These are phyloP conservation scores for Oscheius sp. DNA, from an alignment of 1,140 invertebrate species.

Conservation along the genomic window DNA sequence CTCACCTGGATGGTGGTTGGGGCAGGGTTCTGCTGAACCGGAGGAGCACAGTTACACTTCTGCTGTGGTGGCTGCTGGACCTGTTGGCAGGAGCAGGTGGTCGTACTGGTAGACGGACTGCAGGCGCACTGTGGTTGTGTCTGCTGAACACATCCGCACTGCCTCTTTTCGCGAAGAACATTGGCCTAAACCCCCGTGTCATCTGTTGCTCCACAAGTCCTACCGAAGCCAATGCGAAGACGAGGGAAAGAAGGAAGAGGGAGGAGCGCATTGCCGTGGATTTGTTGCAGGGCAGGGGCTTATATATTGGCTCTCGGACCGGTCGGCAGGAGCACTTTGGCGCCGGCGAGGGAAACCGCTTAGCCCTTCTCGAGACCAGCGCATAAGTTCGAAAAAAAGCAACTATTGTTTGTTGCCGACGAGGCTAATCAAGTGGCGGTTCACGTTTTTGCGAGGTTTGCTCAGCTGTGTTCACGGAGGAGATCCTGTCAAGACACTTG, in stretches of 20 bases:
- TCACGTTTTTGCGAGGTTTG: no score
- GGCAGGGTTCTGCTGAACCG: no score
- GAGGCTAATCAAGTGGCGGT: no score
- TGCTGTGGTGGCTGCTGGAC: no score
- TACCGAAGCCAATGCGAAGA: slow-evolving; percentile 17
- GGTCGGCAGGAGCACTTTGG: not conserved
- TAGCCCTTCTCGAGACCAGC: not conserved
- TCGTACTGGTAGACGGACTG: not conserved
- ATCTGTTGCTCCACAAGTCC: not conserved
- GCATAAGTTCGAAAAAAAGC: not conserved
- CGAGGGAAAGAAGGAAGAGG: not conserved
- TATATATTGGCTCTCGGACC: not conserved
- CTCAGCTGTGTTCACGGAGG: no score
- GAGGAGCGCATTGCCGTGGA: not conserved
- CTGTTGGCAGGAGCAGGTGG: not conserved
- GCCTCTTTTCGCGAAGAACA: slow-evolving; percentile 25
- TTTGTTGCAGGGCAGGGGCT: no score
- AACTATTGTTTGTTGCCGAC: not conserved
- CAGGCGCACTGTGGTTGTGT: not conserved
- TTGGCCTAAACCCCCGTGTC: slow-evolving; percentile 3
- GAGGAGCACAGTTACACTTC: no score
- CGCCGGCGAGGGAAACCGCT: not conserved
- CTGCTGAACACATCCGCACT: slow-evolving; percentile 3
- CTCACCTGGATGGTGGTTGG: no score
- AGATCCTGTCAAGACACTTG: no score